A percentile compares a stretch with the other conserved stretches of the same genome.
phyloP scores from a whole-genome alignment of 1,140 invertebrate genomes.

The Sycobia sp. region DNA sequence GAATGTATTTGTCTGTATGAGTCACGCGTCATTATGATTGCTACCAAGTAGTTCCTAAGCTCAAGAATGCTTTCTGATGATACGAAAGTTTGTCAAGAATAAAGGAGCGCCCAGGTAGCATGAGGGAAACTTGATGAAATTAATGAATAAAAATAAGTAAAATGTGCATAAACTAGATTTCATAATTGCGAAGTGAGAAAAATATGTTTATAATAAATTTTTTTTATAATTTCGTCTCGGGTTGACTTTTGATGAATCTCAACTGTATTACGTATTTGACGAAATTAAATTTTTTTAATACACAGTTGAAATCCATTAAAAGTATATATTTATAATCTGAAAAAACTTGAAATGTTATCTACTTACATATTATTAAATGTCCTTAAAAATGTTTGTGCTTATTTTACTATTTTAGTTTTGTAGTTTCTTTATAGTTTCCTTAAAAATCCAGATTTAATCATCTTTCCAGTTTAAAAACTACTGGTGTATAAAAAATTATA shows the following conservation, averaged over 20 bases:
- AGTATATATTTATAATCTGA: constrained; percentile 2
- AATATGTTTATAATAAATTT: neutral
- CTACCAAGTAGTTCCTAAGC: constrained; percentile 50
- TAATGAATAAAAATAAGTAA: constrained; percentile 34
- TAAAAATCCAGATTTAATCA: constrained; percentile 36
- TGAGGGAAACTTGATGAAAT: constrained; percentile 29
- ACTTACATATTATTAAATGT: constrained; percentile 13
- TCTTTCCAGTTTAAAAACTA: constrained; percentile 36
- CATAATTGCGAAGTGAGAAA: constrained; percentile 24
- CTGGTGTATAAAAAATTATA: constrained; percentile 41
- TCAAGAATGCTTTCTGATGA: constrained; percentile 36
- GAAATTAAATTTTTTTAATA: constrained; percentile 18
- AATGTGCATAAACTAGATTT: constrained; percentile 37
- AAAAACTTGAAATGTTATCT: constrained; percentile 17
- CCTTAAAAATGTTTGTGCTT: constrained; percentile 32
- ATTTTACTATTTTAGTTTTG: constrained; percentile 31
- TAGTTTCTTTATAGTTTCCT: constrained; percentile 26
- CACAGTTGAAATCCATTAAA: constrained; percentile 22
- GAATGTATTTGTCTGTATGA: constrained; percentile 44
- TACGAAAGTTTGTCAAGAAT: constrained; percentile 35
- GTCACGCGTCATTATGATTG: constrained; percentile 40
- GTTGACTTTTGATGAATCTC: constrained; percentile 22
- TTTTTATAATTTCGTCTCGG: constrained; percentile 7
- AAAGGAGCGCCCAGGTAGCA: constrained; percentile 40
- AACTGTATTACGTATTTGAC: constrained; percentile 12